Percentiles rank a stretch among this genome's conserved stretches.
Evolutionary conservation across 1,140 invertebrate genomes (phyloP).

Genomic region (Drosophila sturtevanti): DNA sequence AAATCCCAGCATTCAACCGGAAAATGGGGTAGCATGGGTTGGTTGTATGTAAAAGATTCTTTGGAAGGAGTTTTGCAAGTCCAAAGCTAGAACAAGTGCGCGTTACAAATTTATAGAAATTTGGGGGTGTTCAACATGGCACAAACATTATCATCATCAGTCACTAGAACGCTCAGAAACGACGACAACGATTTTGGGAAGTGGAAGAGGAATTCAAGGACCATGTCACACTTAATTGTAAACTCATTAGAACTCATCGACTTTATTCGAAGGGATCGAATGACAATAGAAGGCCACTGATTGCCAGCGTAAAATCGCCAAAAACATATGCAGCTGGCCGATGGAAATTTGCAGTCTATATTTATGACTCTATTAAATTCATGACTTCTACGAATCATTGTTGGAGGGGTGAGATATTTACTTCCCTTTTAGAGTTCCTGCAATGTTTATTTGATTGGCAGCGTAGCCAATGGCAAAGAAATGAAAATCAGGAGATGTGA

Average conservation of each 20-base stretch:
- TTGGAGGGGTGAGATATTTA: slow-evolving; percentile 30
- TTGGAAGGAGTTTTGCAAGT: neutral
- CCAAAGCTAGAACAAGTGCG: slow-evolving; percentile 30
- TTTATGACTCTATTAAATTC: slow-evolving; percentile 74
- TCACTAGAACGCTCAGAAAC: neutral
- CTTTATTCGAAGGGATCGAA: slow-evolving; percentile 38
- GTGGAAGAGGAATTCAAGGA: slow-evolving; percentile 21
- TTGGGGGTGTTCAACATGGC: neutral
- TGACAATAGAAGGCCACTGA: slow-evolving; percentile 52
- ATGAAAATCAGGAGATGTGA: slow-evolving; percentile 26
- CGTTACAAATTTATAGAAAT: slow-evolving; percentile 52
- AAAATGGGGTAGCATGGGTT: slow-evolving; percentile 7
- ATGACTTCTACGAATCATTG: slow-evolving; percentile 14
- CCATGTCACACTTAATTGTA: slow-evolving; percentile 75
- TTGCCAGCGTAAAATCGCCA: slow-evolving; percentile 61
- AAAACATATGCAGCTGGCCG: slow-evolving; percentile 63
- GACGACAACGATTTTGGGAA: neutral
- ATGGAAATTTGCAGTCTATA: slow-evolving; percentile 55
- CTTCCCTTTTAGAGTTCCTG: slow-evolving; percentile 9
- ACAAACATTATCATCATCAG: neutral
- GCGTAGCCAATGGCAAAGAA: slow-evolving; percentile 45
- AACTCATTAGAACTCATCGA: slow-evolving; percentile 65
- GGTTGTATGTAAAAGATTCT: slow-evolving; percentile 18
- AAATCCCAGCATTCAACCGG: slow-evolving; percentile 61
- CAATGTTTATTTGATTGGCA: slow-evolving; percentile 56